phyloP scores from a whole-genome alignment of 2,797 vertebrate genomes.

The Heliangelus exortis region DNA sequence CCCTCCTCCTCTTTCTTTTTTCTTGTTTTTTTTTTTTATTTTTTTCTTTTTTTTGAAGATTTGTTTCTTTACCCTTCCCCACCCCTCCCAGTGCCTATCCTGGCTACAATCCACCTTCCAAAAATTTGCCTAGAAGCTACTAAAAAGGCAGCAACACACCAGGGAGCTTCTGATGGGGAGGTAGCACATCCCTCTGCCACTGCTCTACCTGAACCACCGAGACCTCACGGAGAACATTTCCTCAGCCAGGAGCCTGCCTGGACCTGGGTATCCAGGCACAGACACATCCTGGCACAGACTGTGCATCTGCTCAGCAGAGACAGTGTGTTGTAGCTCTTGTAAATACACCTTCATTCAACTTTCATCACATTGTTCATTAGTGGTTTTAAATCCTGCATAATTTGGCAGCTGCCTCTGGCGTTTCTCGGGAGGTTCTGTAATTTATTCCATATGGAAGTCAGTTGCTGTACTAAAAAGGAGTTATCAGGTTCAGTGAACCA shows the following conservation, averaged over 20 bases:
- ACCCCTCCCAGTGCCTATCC: too few species aligned
- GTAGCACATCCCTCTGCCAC: neutral
- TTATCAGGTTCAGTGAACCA: conserved; percentile 44
- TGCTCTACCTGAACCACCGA: neutral
- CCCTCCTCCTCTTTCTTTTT: neutral
- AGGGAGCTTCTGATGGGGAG: neutral
- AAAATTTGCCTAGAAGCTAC: rapidly evolving
- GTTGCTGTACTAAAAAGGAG: conserved; percentile 6
- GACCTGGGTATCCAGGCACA: neutral
- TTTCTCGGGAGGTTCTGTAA: conserved; percentile 41
- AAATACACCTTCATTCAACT: conserved; percentile 61
- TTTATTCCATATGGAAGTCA: conserved; percentile 59
- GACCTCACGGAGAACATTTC: neutral
- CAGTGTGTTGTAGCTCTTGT: neutral
- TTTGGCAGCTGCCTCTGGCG: conserved; percentile 61
- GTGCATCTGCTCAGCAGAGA: conserved; percentile 57
- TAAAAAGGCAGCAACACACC: rapidly evolving
- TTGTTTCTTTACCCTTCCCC: neutral
- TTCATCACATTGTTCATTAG: conserved; percentile 54
- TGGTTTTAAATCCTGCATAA: conserved; percentile 43
- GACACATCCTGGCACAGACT: conserved; percentile 14
- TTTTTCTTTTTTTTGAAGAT: neutral
- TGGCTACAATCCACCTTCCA: neutral
- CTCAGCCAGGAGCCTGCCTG: neutral
- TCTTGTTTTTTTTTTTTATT: too few species aligned